phyloP scores from a whole-genome alignment of 2,797 vertebrate genomes.

The Pachyuromys duprasi region DNA sequence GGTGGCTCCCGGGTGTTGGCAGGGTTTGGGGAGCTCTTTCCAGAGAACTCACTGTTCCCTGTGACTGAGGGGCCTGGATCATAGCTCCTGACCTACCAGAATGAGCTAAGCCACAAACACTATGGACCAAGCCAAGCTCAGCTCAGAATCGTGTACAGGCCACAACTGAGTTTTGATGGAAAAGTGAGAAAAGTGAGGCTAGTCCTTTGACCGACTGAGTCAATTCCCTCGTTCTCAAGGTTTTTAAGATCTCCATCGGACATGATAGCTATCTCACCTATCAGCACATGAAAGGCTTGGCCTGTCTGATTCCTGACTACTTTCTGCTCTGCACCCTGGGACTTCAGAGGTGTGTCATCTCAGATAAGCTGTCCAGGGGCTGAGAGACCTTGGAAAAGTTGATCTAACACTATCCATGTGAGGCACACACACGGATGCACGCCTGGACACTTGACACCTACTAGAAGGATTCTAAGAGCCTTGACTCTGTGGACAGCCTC shows the following conservation, averaged over 20 bases:
- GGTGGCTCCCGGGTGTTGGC: background rate
- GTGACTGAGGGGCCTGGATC: background rate
- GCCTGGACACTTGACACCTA: background rate
- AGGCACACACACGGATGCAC: background rate
- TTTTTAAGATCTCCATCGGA: background rate
- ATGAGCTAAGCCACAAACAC: background rate
- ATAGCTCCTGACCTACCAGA: background rate
- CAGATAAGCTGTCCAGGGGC: slow-evolving; percentile 23
- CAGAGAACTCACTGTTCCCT: slow-evolving; percentile 33
- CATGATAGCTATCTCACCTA: slow-evolving; percentile 1
- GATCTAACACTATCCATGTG: slow-evolving; percentile 37
- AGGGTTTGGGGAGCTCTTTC: slow-evolving; percentile 14
- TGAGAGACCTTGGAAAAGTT: slow-evolving; percentile 29
- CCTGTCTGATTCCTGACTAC: background rate
- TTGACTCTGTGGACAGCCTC: background rate
- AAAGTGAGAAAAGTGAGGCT: background rate
- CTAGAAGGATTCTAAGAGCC: background rate
- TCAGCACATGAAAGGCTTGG: background rate
- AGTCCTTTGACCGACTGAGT: background rate
- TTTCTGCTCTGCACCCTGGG: background rate
- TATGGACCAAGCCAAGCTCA: background rate
- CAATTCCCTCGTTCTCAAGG: background rate
- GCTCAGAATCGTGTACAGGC: background rate
- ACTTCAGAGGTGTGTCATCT: slow-evolving; percentile 32
- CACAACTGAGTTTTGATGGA: background rate